phyloP scores from a whole-genome alignment of 2,113 vertebrate species.

The Protobothrops flavoviridis region DNA sequence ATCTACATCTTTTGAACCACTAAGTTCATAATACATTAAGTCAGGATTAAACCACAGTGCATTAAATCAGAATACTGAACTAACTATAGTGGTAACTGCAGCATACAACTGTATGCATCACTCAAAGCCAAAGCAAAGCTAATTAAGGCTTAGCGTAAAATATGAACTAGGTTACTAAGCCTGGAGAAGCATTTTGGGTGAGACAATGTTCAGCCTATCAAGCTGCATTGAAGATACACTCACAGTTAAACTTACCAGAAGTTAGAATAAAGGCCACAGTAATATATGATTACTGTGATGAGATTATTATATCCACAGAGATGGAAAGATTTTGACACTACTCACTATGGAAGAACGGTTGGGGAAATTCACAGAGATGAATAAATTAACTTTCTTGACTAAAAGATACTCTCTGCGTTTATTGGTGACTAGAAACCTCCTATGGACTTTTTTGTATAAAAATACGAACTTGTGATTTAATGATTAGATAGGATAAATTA shows the following conservation, averaged over 20 bases:
- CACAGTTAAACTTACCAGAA: slow-evolving; percentile 67
- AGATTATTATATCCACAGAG: background rate
- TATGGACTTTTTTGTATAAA: background rate
- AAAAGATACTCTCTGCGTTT: background rate
- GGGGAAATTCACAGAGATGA: background rate
- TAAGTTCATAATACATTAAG: background rate
- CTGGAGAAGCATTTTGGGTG: background rate
- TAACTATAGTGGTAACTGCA: background rate
- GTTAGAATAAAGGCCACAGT: background rate
- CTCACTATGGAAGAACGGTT: background rate
- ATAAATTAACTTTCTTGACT: background rate
- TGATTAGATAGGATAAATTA: too few relatives aligned
- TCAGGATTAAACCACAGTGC: background rate
- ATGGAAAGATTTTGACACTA: background rate
- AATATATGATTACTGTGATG: background rate
- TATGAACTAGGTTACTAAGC: background rate
- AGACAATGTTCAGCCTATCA: background rate
- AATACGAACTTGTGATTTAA: background rate
- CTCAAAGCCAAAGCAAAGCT: background rate
- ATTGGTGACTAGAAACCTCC: background rate
- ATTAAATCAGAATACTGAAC: background rate
- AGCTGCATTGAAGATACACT: background rate
- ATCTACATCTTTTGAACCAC: background rate
- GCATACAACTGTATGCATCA: background rate
- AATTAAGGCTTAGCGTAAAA: background rate